These are phyloP conservation scores for Penaeus japonicus DNA, from an alignment of 1,140 invertebrate species.

Conservation along the genomic window DNA sequence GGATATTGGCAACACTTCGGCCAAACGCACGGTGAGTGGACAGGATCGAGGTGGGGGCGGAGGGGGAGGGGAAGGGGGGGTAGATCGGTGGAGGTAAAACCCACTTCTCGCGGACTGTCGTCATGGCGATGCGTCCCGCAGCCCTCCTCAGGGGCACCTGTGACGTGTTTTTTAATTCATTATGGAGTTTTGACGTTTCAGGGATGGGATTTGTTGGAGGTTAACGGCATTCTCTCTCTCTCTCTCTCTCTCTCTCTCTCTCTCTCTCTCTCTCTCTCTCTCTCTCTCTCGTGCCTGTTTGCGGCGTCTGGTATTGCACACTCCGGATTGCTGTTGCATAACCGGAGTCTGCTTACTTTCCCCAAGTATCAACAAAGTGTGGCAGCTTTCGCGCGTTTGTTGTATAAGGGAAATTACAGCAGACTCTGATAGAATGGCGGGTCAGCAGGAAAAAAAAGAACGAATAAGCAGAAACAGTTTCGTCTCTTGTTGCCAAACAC, in stretches of 20 bases:
- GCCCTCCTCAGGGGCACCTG: not conserved
- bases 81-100: slow-evolving; percentile 31
- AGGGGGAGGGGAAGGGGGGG: not conserved
- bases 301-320: not conserved
- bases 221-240: too few relatives aligned
- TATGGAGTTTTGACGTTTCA: too few relatives aligned
- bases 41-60: not conserved
- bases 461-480: not conserved
- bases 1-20: not conserved
- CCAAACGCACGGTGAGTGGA: slow-evolving; percentile 37
- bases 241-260: too few relatives aligned
- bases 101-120: slow-evolving; percentile 40
- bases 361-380: too few relatives aligned
- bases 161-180: too few relatives aligned
- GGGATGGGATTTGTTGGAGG: too few relatives aligned
- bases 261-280: too few relatives aligned
- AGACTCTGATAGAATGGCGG: too few relatives aligned
- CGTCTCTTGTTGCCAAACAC: slow-evolving; percentile 31
- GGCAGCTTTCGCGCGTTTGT: too few relatives aligned
- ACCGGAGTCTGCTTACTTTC: too few relatives aligned
- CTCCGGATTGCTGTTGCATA: too few relatives aligned
- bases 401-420: too few relatives aligned
- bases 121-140: slow-evolving; percentile 23
- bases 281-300: not conserved
- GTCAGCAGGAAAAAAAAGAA: slow-evolving; percentile 7